These are phyloP conservation scores for Australoheros facetus DNA, from an alignment of 2,797 vertebrate genomes.

Conservation along the genomic window DNA sequence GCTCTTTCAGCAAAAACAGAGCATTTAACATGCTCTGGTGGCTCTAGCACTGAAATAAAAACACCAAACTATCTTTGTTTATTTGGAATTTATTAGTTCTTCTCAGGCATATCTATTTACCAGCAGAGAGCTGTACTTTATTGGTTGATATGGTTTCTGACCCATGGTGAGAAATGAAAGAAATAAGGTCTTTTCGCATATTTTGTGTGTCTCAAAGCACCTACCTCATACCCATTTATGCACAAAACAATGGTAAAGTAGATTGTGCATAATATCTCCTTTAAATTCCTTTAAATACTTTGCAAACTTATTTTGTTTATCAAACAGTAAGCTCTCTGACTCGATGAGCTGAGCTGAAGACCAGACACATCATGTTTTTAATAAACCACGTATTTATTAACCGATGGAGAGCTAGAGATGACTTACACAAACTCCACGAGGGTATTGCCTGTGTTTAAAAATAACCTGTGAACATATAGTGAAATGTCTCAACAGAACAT, in stretches of 20 bases:
- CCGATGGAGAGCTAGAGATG: background rate
- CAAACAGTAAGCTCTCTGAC: background rate
- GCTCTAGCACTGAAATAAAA: background rate
- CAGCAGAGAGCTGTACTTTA: background rate
- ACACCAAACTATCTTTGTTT: background rate
- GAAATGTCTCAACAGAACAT: slow-evolving; percentile 20
- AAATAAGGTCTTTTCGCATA: background rate
- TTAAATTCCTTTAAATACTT: background rate
- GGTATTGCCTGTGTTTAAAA: background rate
- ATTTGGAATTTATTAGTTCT: background rate
- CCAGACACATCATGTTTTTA: background rate
- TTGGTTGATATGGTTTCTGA: background rate
- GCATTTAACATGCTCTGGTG: background rate
- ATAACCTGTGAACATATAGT: background rate
- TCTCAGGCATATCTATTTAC: background rate
- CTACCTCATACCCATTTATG: background rate
- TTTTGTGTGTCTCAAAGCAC: background rate
- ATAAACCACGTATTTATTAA: background rate
- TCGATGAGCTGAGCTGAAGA: background rate
- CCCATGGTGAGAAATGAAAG: background rate
- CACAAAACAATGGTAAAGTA: background rate
- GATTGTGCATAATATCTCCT: background rate
- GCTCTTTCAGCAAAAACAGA: background rate
- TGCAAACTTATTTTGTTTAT: background rate
- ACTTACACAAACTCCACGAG: background rate